Evolutionary conservation across 2,888 invertebrate genomes (phyloP).

Genomic region (Prosapia bicincta): DNA sequence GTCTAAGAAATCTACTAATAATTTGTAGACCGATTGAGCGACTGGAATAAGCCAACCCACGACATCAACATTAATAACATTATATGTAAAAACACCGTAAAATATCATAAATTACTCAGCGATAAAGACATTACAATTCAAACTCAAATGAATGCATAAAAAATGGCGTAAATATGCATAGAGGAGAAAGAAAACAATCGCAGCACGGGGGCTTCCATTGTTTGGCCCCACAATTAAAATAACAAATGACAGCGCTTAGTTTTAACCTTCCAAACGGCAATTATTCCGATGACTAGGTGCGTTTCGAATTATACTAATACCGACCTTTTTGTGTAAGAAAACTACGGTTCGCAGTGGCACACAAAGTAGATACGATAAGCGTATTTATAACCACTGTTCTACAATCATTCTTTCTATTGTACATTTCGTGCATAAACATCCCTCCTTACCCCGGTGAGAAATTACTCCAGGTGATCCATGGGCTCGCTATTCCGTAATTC

Average conservation of each 20-base stretch:
- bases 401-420: too few species aligned
- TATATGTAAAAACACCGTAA: not conserved
- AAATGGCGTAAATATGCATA: not conserved
- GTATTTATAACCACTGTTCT: too few species aligned
- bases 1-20: too few species aligned
- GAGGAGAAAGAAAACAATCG: constrained; percentile 10
- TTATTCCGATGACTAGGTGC: constrained; percentile 11
- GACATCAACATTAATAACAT: not conserved
- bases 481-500: too few species aligned
- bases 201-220: constrained; percentile 22
- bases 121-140: not conserved
- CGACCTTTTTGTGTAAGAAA: not conserved
- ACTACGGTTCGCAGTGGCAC: not conserved
- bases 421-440: too few species aligned
- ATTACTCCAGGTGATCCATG: too few species aligned
- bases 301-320: not conserved
- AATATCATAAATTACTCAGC: not conserved
- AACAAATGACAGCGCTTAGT: constrained; percentile 28
- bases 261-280: constrained; percentile 10
- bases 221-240: constrained; percentile 29
- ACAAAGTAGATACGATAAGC: too few species aligned
- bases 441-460: too few species aligned
- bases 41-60: not conserved
- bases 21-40: too few species aligned
- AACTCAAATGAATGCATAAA: not conserved